Percentiles rank a stretch among this genome's conserved stretches.
These are phyloP conservation scores for Paraescarpia echinospica DNA, from an alignment of 1,140 invertebrate species.

Conservation along the genomic window DNA sequence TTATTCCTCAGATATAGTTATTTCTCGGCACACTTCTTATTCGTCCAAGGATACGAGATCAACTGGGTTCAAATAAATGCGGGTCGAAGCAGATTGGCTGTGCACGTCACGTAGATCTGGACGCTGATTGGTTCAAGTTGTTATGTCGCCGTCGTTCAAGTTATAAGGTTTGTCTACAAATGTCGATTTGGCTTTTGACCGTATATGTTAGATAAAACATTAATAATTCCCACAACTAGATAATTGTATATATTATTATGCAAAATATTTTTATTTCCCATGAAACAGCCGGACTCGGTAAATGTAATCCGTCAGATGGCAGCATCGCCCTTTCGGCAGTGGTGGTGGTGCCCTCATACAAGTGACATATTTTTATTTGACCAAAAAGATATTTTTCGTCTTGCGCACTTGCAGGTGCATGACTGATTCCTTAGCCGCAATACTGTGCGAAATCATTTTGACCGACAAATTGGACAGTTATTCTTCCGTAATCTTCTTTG, in stretches of 20 bases:
- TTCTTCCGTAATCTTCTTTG: too few species aligned
- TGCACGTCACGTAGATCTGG: not conserved
- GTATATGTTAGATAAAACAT: not conserved
- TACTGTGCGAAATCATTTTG: too few species aligned
- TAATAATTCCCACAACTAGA: not conserved
- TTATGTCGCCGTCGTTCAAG: not conserved
- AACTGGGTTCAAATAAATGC: conserved; percentile 1
- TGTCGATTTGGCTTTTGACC: not conserved
- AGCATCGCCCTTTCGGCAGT: not conserved
- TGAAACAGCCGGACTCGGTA: not conserved
- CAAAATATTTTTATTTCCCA: not conserved
- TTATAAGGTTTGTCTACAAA: not conserved
- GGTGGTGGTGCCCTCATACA: not conserved
- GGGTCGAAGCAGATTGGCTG: not conserved
- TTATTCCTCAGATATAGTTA: not conserved
- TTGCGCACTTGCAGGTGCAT: too few species aligned
- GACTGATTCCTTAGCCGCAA: too few species aligned
- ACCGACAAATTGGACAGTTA: too few species aligned
- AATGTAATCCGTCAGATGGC: not conserved
- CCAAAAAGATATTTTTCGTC: too few species aligned
- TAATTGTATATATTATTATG: not conserved
- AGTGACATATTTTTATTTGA: not conserved
- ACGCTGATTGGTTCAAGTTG: not conserved
- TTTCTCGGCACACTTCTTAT: not conserved
- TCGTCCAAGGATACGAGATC: not conserved